A percentile compares a stretch with the other conserved stretches of the same genome.
phyloP scores from a whole-genome alignment of 1,140 invertebrate species.

The Drosophila lowei region DNA sequence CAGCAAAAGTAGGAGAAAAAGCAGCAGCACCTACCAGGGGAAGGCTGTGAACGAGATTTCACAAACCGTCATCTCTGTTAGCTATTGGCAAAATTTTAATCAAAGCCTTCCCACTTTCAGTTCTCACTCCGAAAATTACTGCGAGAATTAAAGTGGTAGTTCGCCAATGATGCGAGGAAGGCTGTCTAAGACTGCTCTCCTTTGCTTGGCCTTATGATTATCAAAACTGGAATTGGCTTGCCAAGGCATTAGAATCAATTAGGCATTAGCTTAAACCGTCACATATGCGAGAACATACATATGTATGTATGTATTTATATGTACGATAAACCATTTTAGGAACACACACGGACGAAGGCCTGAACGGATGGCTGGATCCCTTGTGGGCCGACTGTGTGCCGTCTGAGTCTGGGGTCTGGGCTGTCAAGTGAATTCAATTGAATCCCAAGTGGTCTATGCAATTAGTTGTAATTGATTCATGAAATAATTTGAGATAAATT shows the following conservation, averaged over 20 bases:
- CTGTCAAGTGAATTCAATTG: slow-evolving; percentile 64
- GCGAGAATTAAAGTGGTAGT: too few relatives aligned
- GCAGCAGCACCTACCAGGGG: too few relatives aligned
- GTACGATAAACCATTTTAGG: neutral
- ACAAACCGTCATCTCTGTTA: too few relatives aligned
- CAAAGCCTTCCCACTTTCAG: too few relatives aligned
- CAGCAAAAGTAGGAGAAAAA: too few relatives aligned
- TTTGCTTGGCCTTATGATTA: too few relatives aligned
- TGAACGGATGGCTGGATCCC: neutral
- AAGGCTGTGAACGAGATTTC: too few relatives aligned
- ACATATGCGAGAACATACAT: slow-evolving; percentile 4
- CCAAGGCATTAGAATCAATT: slow-evolving; percentile 18
- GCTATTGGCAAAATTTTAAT: too few relatives aligned
- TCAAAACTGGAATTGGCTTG: neutral
- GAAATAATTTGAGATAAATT: slow-evolving; percentile 75
- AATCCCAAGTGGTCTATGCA: slow-evolving; percentile 69
- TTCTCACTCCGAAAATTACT: too few relatives aligned
- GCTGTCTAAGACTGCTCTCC: too few relatives aligned
- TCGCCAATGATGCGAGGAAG: too few relatives aligned
- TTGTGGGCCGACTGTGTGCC: neutral
- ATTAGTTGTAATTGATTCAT: slow-evolving; percentile 73
- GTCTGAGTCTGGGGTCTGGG: slow-evolving; percentile 20
- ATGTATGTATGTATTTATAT: neutral
- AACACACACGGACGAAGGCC: slow-evolving; percentile 2
- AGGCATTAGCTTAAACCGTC: slow-evolving; percentile 20